Conservation (phyloP, 1,140 invertebrate species). For the Ceratina australensis region DNA sequence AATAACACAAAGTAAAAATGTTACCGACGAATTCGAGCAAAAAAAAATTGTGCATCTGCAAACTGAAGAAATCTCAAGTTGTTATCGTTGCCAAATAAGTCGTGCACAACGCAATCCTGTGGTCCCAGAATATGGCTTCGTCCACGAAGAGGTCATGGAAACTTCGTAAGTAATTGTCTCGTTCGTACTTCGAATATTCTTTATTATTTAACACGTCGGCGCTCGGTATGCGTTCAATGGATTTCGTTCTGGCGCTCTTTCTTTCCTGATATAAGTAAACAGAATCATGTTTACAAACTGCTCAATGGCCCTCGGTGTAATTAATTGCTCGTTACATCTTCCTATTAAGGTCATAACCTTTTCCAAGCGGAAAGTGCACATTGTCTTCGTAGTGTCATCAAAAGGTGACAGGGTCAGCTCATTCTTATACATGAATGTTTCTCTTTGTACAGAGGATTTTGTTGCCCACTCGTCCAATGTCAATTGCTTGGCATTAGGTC, state of each 20-base stretch:
- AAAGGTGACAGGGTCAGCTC: neutral
- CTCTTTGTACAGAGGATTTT: conserved; percentile 90
- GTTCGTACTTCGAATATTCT: neutral
- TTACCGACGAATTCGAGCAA: conserved; percentile 59
- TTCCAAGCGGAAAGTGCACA: conserved; percentile 1
- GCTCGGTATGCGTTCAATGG: neutral
- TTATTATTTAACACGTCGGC: conserved; percentile 15
- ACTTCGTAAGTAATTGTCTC: conserved; percentile 79
- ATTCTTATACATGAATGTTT: conserved; percentile 9
- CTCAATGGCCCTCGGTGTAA: neutral
- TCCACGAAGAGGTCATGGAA: conserved; percentile 83
- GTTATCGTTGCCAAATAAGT: conserved; percentile 78
- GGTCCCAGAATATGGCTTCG: conserved; percentile 80
- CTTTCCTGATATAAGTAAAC: conserved; percentile 17
- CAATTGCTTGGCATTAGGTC: conserved; percentile 93
- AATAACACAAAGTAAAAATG: conserved; percentile 55
- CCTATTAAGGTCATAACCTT: conserved; percentile 49
- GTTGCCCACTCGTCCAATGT: conserved; percentile 93
- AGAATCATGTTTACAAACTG: conserved; percentile 44
- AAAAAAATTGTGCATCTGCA: conserved; percentile 67
- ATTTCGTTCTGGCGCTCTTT: conserved; percentile 17
- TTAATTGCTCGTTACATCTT: conserved; percentile 16
- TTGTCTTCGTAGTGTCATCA: conserved; percentile 18
- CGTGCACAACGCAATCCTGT: conserved; percentile 67
- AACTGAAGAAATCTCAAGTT: conserved; percentile 65